Percentiles rank a stretch among this genome's conserved stretches.
Evolutionary conservation across 2,888 invertebrate species (phyloP).

Genomic region (Esperia sulphurella): DNA sequence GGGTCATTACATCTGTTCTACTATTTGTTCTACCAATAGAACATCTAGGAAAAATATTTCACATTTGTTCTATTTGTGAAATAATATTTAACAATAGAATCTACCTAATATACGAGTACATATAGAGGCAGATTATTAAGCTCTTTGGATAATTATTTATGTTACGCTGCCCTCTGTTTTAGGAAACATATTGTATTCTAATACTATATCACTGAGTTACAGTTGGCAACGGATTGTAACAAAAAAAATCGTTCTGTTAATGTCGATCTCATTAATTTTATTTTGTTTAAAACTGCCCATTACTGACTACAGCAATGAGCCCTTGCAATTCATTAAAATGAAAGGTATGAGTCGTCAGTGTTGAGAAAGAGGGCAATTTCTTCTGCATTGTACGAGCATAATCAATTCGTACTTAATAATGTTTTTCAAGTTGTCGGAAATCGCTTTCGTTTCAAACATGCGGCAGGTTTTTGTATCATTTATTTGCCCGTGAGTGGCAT

Average conservation of each 20-base stretch:
- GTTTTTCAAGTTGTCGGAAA: not conserved
- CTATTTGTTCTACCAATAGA: too few relatives aligned
- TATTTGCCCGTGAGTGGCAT: too few relatives aligned
- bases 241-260: constrained; percentile 7
- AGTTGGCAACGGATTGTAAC: constrained; percentile 2
- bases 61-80: too few relatives aligned
- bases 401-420: not conserved
- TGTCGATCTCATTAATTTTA: constrained; percentile 7
- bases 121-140: too few relatives aligned
- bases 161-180: not conserved
- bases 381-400: constrained; percentile 5
- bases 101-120: too few relatives aligned
- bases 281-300: constrained; percentile 1
- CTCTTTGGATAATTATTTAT: too few relatives aligned
- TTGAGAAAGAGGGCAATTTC: constrained; percentile 9
- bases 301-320: not conserved
- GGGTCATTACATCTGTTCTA: too few relatives aligned
- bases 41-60: too few relatives aligned
- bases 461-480: not conserved
- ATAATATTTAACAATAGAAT: too few relatives aligned
- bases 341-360: not conserved
- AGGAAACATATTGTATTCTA: not conserved
- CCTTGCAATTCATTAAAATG: constrained; percentile 5
- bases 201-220: not conserved
- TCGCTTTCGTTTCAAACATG: not conserved